Evolutionary conservation across 2,888 invertebrate species (phyloP).

Genomic region (Omphaloscelis lunosa): DNA sequence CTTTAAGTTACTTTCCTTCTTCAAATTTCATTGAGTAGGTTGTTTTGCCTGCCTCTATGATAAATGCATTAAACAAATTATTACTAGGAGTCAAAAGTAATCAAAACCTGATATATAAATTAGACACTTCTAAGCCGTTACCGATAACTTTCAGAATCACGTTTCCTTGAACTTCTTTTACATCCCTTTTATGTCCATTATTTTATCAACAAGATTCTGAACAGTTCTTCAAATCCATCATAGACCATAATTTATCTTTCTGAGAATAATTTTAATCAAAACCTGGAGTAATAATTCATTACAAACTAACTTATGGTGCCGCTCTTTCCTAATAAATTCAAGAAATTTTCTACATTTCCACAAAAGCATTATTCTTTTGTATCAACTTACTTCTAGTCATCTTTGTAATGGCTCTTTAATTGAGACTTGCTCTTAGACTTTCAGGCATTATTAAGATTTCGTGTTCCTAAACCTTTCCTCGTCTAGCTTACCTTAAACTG

Average conservation of each 20-base stretch:
- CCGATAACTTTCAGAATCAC: neutral
- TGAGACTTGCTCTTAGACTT: conserved; percentile 13
- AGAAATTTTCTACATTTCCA: neutral
- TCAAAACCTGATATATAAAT: neutral
- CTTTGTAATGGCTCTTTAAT: conserved; percentile 26
- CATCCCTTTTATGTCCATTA: no score
- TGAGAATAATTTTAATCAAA: neutral
- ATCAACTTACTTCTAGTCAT: neutral
- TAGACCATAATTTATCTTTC: neutral
- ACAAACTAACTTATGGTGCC: neutral
- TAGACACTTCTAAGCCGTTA: neutral
- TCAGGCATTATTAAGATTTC: conserved; percentile 27
- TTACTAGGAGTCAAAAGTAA: neutral
- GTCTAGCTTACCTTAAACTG: neutral
- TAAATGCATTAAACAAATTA: no score
- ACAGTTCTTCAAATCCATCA: neutral
- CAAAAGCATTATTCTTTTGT: neutral
- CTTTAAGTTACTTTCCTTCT: conserved; percentile 19
- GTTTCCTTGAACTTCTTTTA: neutral
- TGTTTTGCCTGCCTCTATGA: neutral
- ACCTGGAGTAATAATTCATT: neutral
- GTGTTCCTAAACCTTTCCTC: neutral
- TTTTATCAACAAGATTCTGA: neutral
- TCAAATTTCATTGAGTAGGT: neutral
- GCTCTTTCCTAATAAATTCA: neutral